Evolutionary conservation across 2,888 invertebrate genomes (phyloP).

Genomic region (Athetis lepigone): DNA sequence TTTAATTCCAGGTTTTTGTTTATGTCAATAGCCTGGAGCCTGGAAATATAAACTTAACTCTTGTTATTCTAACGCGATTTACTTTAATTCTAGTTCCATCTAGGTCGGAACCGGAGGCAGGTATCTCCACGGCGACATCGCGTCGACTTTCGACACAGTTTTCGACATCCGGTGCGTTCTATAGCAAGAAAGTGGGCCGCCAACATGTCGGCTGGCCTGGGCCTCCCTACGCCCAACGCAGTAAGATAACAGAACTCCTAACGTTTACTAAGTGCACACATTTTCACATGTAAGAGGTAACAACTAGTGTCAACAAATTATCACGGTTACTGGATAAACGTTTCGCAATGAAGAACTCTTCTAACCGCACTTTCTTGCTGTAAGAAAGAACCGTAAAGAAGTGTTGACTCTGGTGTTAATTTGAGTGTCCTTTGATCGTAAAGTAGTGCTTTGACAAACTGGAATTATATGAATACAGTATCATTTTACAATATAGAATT

Average conservation of each 20-base stretch:
- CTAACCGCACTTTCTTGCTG: constrained; percentile 1
- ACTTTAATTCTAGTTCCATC: not conserved
- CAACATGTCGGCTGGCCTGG: not conserved
- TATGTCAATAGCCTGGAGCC: not conserved
- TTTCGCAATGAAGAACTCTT: constrained; percentile 10
- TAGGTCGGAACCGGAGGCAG: constrained; percentile 31
- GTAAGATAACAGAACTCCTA: constrained; percentile 43
- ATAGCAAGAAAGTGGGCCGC: constrained; percentile 69
- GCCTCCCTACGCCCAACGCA: constrained; percentile 38
- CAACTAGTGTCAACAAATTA: constrained; percentile 10
- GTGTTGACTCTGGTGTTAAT: not conserved
- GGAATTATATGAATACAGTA: too few species aligned
- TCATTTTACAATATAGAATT: too few species aligned
- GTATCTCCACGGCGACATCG: constrained; percentile 12
- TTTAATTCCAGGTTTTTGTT: not conserved
- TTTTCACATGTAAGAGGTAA: constrained; percentile 16
- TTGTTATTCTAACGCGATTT: not conserved
- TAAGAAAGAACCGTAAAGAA: not conserved
- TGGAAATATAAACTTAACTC: too few species aligned
- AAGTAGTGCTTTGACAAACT: too few species aligned
- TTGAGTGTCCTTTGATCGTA: not conserved
- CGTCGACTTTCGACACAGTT: constrained; percentile 59
- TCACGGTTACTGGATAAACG: constrained; percentile 16
- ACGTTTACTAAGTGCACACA: constrained; percentile 35
- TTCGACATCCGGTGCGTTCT: constrained; percentile 64